Conservation (phyloP, 1,140 invertebrate genomes). For the Diplogasteroides magnus region DNA sequence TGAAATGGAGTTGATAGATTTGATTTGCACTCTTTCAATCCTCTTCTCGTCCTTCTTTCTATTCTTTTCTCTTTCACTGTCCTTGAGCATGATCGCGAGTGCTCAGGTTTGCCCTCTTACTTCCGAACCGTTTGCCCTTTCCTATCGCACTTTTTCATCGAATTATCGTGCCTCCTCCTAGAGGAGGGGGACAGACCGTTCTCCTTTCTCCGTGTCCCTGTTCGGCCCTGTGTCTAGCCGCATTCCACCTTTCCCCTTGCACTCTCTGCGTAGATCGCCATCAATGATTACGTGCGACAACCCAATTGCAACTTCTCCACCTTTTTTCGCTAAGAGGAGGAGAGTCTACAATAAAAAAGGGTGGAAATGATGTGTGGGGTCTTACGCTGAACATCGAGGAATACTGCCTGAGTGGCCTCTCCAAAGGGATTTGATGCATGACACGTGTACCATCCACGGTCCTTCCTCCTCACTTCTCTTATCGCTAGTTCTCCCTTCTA, state of each 20-base stretch:
- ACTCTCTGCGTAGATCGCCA: no score
- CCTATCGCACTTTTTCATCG: neutral
- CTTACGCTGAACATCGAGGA: slow-evolving; percentile 47
- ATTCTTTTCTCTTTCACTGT: slow-evolving; percentile 1
- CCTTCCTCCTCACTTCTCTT: slow-evolving; percentile 29
- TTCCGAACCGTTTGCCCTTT: neutral
- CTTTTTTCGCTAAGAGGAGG: no score
- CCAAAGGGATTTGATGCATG: slow-evolving; percentile 34
- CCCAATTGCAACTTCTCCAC: no score
- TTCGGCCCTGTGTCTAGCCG: no score
- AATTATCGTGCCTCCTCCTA: neutral
- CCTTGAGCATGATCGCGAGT: slow-evolving; percentile 2
- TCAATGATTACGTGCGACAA: no score
- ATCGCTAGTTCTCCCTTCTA: slow-evolving; percentile 50
- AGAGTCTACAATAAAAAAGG: no score
- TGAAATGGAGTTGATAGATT: no score
- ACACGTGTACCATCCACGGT: slow-evolving; percentile 43
- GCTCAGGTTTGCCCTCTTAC: neutral
- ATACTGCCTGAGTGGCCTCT: slow-evolving; percentile 30
- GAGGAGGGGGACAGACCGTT: no score
- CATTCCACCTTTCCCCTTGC: no score
- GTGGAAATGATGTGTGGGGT: no score
- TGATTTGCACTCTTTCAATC: no score
- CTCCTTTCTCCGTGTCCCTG: no score
- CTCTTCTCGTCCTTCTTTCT: neutral